Conservation (phyloP, 2,113 vertebrate species). For the Gulo gulo region DNA sequence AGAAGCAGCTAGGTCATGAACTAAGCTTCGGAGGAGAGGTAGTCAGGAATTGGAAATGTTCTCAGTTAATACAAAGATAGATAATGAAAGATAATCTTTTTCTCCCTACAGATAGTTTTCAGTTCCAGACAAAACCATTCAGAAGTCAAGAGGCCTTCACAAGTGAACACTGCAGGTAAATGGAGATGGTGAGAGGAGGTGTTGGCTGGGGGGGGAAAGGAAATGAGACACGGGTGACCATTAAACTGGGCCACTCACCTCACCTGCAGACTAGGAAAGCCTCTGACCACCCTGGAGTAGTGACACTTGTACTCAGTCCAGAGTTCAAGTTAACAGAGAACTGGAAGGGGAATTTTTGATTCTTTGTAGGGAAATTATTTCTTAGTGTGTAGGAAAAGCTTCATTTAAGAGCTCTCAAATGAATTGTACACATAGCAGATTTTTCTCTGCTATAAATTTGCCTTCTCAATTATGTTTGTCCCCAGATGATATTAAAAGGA, state of each 20-base stretch:
- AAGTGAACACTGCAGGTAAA: slow-evolving; percentile 38
- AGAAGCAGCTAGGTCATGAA: not conserved
- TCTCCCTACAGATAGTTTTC: slow-evolving; percentile 35
- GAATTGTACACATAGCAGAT: not conserved
- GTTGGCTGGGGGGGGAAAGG: not conserved
- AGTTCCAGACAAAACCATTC: not conserved
- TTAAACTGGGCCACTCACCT: not conserved
- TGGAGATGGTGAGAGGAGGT: not conserved
- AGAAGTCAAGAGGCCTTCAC: slow-evolving; percentile 2
- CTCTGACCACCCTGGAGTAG: not conserved
- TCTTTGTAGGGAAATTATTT: slow-evolving; percentile 6
- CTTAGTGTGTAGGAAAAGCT: not conserved
- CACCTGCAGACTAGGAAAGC: not conserved
- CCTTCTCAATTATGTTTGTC: slow-evolving; percentile 24
- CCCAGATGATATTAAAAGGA: not conserved
- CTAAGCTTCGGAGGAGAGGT: not conserved
- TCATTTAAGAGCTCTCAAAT: not conserved
- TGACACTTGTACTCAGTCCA: not conserved
- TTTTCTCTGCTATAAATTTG: slow-evolving; percentile 16
- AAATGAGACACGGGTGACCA: not conserved
- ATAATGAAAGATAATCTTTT: slow-evolving; percentile 14
- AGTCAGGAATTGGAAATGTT: not conserved
- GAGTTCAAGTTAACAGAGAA: not conserved
- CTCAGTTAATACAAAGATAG: not conserved
- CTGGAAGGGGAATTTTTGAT: not conserved